Conservation (phyloP, 2,888 invertebrate genomes). For the Eulithis prunata region DNA sequence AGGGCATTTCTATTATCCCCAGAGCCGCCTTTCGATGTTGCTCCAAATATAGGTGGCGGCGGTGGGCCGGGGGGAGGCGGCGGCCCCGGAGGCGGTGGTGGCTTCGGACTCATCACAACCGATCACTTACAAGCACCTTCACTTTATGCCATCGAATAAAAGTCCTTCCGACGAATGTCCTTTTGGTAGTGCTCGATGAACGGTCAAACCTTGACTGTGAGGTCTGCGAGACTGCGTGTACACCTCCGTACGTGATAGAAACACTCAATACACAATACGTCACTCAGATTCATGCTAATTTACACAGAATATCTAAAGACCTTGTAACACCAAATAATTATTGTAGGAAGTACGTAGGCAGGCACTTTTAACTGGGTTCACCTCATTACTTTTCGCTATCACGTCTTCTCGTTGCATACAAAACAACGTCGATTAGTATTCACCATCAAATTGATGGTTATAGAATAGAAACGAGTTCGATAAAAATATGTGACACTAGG, state of each 20-base stretch:
- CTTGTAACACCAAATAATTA: constrained; percentile 79
- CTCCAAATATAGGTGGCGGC: constrained; percentile 79
- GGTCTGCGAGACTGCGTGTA: constrained; percentile 52
- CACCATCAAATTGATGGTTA: constrained; percentile 17
- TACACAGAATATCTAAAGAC: constrained; percentile 74
- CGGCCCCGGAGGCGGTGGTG: constrained; percentile 87
- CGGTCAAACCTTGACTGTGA: constrained; percentile 48
- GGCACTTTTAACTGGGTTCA: constrained; percentile 67
- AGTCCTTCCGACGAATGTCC: constrained; percentile 30
- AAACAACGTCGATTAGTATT: constrained; percentile 46
- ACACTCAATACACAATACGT: constrained; percentile 64
- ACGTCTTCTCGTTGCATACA: constrained; percentile 38
- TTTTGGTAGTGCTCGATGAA: constrained; percentile 43
- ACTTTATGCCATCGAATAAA: constrained; percentile 59
- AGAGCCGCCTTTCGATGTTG: constrained; percentile 72
- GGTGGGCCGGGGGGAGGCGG: constrained; percentile 86
- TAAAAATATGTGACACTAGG: constrained; percentile 11
- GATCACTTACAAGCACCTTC: constrained; percentile 47
- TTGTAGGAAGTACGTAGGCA: constrained; percentile 78
- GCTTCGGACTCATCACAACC: constrained; percentile 71
- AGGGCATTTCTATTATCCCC: constrained; percentile 88
- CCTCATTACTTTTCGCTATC: constrained; percentile 47
- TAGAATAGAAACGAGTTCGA: constrained; percentile 49
- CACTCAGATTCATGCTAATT: constrained; percentile 72
- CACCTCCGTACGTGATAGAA: constrained; percentile 63